phyloP scores from a whole-genome alignment of 2,797 vertebrate species.

The Sebastes matsubarae region DNA sequence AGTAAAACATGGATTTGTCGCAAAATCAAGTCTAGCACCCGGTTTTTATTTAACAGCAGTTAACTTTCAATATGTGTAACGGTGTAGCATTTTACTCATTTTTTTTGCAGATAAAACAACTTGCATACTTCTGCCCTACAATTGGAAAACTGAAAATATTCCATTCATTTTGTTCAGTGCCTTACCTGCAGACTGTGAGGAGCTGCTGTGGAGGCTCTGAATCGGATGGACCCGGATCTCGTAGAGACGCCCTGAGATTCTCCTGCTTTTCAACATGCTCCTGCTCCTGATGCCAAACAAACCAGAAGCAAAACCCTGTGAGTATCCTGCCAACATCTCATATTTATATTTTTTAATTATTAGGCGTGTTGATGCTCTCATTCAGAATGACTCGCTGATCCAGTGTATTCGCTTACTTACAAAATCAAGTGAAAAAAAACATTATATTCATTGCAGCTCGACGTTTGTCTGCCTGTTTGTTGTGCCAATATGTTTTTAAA shows the following conservation, averaged over 20 bases:
- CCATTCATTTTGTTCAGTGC: neutral
- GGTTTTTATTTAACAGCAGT: too few relatives aligned
- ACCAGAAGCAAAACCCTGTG: neutral
- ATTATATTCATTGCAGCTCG: neutral
- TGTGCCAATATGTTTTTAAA: neutral
- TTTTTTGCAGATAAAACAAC: neutral
- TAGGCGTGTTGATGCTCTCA: neutral
- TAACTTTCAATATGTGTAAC: neutral
- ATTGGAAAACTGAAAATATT: neutral
- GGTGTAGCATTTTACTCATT: neutral
- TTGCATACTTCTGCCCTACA: neutral
- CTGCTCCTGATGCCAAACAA: conserved; percentile 84
- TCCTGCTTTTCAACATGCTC: conserved; percentile 91
- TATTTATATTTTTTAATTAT: neutral
- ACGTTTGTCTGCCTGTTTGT: neutral
- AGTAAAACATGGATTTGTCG: neutral
- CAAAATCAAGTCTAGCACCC: neutral
- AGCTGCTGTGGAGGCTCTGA: conserved; percentile 76
- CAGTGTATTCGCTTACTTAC: neutral
- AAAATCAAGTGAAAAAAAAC: neutral
- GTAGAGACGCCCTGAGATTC: conserved; percentile 92
- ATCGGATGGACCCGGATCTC: conserved; percentile 87
- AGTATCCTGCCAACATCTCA: neutral
- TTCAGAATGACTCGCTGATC: neutral
- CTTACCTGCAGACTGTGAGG: conserved; percentile 82